These are phyloP conservation scores for Didymodactylos carnosus DNA, from an alignment of 2,888 invertebrate species.

Conservation along the genomic window DNA sequence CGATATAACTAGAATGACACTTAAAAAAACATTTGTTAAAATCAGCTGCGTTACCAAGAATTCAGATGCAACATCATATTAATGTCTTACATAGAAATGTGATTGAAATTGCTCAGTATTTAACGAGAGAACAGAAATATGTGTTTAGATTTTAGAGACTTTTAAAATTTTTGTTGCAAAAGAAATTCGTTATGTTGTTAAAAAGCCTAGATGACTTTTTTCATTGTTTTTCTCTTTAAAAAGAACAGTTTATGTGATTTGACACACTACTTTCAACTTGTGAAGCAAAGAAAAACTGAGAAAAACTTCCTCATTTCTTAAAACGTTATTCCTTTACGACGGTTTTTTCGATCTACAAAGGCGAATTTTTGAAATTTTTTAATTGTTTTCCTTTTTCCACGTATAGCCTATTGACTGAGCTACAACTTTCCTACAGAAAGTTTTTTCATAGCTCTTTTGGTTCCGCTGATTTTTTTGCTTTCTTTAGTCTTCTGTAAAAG, in stretches of 20 bases:
- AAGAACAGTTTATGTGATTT: neutral
- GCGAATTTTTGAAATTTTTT: no score
- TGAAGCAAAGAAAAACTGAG: neutral
- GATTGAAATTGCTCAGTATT: neutral
- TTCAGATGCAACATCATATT: neutral
- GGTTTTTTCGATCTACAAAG: no score
- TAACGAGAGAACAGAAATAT: neutral
- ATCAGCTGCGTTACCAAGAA: neutral
- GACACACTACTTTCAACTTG: no score
- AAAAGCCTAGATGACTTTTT: neutral
- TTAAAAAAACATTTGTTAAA: neutral
- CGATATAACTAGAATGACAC: neutral
- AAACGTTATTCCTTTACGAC: no score
- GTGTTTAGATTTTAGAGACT: neutral
- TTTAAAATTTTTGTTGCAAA: neutral
- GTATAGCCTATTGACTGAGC: no score
- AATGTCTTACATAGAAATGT: neutral
- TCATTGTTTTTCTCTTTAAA: neutral
- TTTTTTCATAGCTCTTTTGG: no score
- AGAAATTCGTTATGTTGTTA: no score
- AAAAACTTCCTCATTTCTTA: no score
- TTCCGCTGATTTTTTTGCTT: no score
- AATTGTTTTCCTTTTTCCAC: no score
- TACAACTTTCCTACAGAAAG: no score
- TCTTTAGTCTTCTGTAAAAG: no score